Evolutionary conservation across 1,140 invertebrate species (phyloP), one percentile per base, ranked within the genome.

Genomic region (Varroa destructor): DNA sequence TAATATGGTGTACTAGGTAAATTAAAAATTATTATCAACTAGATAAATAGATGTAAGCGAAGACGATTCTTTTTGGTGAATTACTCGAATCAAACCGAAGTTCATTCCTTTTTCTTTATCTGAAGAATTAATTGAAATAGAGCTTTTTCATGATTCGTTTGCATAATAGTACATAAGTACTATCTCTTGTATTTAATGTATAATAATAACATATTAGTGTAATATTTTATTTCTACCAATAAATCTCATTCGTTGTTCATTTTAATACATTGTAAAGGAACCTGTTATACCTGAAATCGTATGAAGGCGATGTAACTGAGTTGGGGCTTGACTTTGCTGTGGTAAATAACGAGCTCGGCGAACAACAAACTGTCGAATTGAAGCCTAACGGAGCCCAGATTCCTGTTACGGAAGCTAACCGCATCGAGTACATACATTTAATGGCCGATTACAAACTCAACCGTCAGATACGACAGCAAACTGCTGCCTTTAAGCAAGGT

Each of bases 391-490:
- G 95, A 8, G 82, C 86, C 25, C 88, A 90, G 77, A 95, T 95
- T 76, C 84, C 87, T 4, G 94, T 98, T 0, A 96, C 89, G 1
- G 87, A 87, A 75, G 85, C 87, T 71, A 97, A 98, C 81, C 85
- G 90, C 72, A 93, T 97, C 78, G 93, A 97, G 79, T 99, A 98
- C 78, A 92, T 98, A 76, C 92, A 97, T 79, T 80, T 95, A 71
- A 88, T 98, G 80, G 93, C 94, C 1, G 91, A 97, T 82, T 96
- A 92, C 76, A 95, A 95, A 81, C 81, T 97, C 37, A 97, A 97
- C 79, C 87, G 87, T n/a, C 73, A 82, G 80, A 93, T 96, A 73
- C 83, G 88, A 61, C 82, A 85, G 1, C 93, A 97, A 74, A 93
- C 90, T 76, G 83, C 83, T 71, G 89, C 90, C 40, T 91, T 93